Conservation (phyloP, 1,140 invertebrate genomes). For the Eulimnadia texana region DNA sequence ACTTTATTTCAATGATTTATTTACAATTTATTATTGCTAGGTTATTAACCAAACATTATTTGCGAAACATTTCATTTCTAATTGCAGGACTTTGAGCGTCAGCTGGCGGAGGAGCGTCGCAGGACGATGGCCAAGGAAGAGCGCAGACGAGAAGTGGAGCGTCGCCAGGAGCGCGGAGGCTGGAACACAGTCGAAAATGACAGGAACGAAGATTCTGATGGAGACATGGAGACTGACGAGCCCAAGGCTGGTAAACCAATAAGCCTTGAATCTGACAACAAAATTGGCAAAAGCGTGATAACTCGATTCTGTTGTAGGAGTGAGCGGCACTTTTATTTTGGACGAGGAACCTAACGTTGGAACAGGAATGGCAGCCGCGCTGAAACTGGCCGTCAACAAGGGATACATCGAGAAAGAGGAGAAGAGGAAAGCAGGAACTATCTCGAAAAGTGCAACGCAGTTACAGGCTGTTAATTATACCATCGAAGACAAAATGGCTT, state of each 20-base stretch:
- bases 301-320: neutral
- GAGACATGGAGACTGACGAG: constrained; percentile 10
- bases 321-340: constrained; percentile 43
- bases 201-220: constrained; percentile 11
- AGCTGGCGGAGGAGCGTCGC: constrained; percentile 35
- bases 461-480: constrained; percentile 84
- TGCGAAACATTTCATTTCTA: neutral
- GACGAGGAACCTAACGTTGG: constrained; percentile 92
- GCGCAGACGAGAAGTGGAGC: constrained; percentile 30
- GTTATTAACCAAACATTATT: too few species aligned
- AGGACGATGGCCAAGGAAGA: constrained; percentile 18
- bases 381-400: constrained; percentile 85
- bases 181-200: constrained; percentile 57
- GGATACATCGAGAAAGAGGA: constrained; percentile 82
- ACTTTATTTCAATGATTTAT: too few species aligned
- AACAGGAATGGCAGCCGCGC: constrained; percentile 75
- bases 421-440: constrained; percentile 39
- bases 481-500: constrained; percentile 88
- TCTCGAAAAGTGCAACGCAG: constrained; percentile 47
- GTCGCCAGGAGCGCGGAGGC: constrained; percentile 42
- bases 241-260: constrained; percentile 8
- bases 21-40: too few species aligned
- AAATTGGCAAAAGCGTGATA: neutral
- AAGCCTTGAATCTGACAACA: neutral
- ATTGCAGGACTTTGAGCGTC: constrained; percentile 44